A percentile compares a stretch with the other conserved stretches of the same genome.
These are phyloP conservation scores for Mayetiola destructor DNA, from an alignment of 2,888 invertebrate species.

Conservation along the genomic window DNA sequence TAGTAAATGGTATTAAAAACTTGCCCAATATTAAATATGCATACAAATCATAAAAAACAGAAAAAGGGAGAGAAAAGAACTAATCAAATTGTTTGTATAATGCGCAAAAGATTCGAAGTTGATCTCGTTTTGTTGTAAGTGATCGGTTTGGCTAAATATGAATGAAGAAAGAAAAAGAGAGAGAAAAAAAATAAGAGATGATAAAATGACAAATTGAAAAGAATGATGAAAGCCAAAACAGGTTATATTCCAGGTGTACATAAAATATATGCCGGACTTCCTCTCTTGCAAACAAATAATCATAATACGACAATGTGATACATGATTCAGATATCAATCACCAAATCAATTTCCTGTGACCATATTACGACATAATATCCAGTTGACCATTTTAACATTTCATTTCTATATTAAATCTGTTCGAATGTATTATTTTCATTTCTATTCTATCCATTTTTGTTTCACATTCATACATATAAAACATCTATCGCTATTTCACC, in stretches of 20 bases:
- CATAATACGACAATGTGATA: not conserved
- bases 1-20: no score
- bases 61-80: no score
- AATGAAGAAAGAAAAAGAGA: no score
- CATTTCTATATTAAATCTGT: no score
- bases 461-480: no score
- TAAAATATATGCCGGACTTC: not conserved
- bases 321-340: not conserved
- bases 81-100: no score
- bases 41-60: no score
- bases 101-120: not conserved
- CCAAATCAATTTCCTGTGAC: not conserved
- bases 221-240: not conserved
- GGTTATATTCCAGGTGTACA: not conserved
- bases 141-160: not conserved
- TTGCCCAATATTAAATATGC: no score
- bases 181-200: no score
- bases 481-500: not conserved
- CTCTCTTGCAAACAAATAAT: not conserved
- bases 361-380: not conserved
- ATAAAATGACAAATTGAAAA: no score
- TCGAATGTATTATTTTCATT: not conserved
- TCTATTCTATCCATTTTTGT: not conserved
- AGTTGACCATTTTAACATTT: not conserved
- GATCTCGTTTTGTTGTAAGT: not conserved